Conservation (phyloP, 2,797 vertebrate species). For the Anguilla megastoma region DNA sequence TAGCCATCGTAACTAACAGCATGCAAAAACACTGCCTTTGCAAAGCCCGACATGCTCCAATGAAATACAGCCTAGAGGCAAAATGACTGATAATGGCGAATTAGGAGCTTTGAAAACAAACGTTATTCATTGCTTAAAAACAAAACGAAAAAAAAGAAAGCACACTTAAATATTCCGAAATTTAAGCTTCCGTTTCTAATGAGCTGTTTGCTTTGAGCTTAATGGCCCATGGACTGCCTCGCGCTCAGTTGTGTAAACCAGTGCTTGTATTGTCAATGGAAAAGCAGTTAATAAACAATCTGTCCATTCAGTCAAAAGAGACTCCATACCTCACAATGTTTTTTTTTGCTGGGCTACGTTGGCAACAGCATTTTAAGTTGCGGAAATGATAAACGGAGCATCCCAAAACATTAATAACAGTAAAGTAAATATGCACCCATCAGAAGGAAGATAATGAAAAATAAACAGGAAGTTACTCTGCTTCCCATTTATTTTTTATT, state of each 20-base stretch:
- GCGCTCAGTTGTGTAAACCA: conserved; percentile 19
- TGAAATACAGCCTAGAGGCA: conserved; percentile 6
- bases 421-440: neutral
- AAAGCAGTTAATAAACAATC: conserved; percentile 30
- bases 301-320: neutral
- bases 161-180: conserved; percentile 15
- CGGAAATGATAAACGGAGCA: neutral
- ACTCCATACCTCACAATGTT: neutral
- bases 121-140: conserved; percentile 11
- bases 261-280: conserved; percentile 26
- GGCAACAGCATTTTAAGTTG: neutral
- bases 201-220: conserved; percentile 58
- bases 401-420: neutral
- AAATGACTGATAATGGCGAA: neutral
- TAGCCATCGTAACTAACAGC: conserved; percentile 29
- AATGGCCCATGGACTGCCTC: conserved; percentile 54
- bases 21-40: conserved; percentile 34
- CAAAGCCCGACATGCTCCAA: conserved; percentile 16
- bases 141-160: conserved; percentile 18
- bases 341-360: neutral
- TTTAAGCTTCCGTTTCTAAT: conserved; percentile 32
- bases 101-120: neutral
- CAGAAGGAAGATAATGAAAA: neutral
- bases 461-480: neutral
- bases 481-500: no score